Percentiles rank a stretch among this genome's conserved stretches.
phyloP scores from a whole-genome alignment of 2,888 invertebrate species.

The Brenthis ino region DNA sequence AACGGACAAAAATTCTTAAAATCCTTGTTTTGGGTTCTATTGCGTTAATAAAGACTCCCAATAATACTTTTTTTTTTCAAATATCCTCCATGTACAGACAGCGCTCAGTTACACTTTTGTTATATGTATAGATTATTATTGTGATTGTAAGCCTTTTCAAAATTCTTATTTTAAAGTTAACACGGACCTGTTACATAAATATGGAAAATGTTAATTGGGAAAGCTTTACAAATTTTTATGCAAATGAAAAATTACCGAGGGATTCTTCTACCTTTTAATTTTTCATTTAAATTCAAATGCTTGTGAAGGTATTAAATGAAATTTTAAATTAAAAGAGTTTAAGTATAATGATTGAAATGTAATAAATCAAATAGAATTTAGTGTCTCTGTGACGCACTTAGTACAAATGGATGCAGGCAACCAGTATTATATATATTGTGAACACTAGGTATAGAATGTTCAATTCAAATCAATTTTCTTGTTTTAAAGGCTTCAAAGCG shows the following conservation, averaged over 20 bases:
- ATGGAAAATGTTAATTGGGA: conserved; percentile 11
- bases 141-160: not conserved
- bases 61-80: no score
- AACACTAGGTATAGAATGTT: no score
- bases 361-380: conserved; percentile 5
- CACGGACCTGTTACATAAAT: conserved; percentile 1
- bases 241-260: conserved; percentile 19
- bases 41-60: no score
- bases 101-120: no score
- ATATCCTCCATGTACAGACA: no score
- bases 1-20: no score
- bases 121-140: not conserved
- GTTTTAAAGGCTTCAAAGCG: no score
- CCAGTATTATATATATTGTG: no score
- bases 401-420: no score
- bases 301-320: conserved; percentile 8
- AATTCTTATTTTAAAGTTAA: not conserved
- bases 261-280: conserved; percentile 19
- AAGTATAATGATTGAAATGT: not conserved
- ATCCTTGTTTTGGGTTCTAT: no score
- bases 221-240: conserved; percentile 16
- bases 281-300: conserved; percentile 21
- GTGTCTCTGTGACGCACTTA: not conserved
- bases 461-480: no score
- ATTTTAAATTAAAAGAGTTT: conserved; percentile 8